A percentile compares a stretch with the other conserved stretches of the same genome.
These are phyloP conservation scores for Kradibia gibbosae DNA, from an alignment of 1,140 invertebrate species.

Conservation along the genomic window DNA sequence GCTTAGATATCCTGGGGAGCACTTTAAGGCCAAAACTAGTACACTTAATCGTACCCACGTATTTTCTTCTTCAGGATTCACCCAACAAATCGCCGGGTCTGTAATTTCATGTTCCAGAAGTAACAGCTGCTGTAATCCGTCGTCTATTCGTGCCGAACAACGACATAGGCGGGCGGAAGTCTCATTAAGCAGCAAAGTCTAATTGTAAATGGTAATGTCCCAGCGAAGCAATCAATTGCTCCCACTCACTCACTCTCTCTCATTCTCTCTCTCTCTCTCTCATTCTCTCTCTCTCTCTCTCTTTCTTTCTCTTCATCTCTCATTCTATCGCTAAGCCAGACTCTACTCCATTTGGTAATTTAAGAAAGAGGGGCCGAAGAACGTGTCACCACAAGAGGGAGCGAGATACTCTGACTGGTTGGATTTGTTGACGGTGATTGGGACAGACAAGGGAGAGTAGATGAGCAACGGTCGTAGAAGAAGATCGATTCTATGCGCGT, in stretches of 20 bases:
- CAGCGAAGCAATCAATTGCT: constrained; percentile 46
- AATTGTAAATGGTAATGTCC: constrained; percentile 52
- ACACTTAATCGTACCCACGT: background rate
- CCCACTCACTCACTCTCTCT: background rate
- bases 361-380: background rate
- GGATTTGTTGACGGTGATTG: no score
- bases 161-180: constrained; percentile 26
- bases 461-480: background rate
- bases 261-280: background rate
- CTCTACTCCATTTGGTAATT: constrained; percentile 15
- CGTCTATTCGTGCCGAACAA: background rate
- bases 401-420: background rate
- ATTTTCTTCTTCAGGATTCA: background rate
- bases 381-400: constrained; percentile 12
- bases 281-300: background rate
- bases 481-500: constrained; percentile 48
- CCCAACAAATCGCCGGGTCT: constrained; percentile 39
- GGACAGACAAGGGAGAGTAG: background rate
- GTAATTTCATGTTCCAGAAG: constrained; percentile 33
- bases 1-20: background rate
- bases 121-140: constrained; percentile 45
- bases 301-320: background rate
- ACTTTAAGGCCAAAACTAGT: background rate
- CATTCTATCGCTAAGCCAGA: background rate
- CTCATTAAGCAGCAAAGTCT: constrained; percentile 46